Conservation (phyloP, 2,888 invertebrate species). For the Lasioglossum leucozonium region DNA sequence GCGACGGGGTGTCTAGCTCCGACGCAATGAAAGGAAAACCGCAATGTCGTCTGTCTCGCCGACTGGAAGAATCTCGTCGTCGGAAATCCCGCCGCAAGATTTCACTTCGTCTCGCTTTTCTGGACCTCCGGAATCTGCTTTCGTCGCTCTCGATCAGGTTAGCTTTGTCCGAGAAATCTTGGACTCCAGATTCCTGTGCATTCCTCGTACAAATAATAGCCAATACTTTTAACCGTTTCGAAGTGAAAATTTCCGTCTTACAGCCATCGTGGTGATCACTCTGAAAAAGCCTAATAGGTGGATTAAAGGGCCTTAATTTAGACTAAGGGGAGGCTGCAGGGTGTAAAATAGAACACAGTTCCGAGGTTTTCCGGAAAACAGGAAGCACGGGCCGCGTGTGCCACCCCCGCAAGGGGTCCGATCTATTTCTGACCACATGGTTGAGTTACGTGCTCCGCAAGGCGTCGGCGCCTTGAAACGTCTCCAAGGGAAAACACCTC, state of each 20-base stretch:
- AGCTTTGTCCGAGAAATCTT: background rate
- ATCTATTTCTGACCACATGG: conserved; percentile 62
- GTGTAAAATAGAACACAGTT: conserved; percentile 44
- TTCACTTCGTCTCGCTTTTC: background rate
- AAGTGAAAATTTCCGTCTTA: background rate
- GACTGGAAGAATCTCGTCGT: conserved; percentile 34
- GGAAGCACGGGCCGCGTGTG: conserved; percentile 42
- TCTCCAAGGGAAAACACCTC: conserved; percentile 53
- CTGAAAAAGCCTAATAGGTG: background rate
- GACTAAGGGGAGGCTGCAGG: background rate
- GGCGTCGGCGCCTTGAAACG: conserved; percentile 62
- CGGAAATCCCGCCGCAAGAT: background rate
- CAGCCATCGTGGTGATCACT: background rate
- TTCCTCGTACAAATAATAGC: too few species aligned
- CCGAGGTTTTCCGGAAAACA: conserved; percentile 40
- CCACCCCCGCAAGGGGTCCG: conserved; percentile 6
- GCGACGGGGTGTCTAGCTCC: background rate
- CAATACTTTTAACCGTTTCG: background rate
- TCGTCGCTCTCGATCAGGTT: background rate
- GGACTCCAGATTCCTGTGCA: background rate
- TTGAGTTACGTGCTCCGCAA: conserved; percentile 60
- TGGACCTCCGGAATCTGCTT: background rate
- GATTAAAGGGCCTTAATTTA: conserved; percentile 2
- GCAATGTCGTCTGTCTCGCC: conserved; percentile 37
- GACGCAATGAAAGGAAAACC: conserved; percentile 44